Evolutionary conservation across 2,797 vertebrate species (phyloP).

Genomic region (Selene dorsalis): DNA sequence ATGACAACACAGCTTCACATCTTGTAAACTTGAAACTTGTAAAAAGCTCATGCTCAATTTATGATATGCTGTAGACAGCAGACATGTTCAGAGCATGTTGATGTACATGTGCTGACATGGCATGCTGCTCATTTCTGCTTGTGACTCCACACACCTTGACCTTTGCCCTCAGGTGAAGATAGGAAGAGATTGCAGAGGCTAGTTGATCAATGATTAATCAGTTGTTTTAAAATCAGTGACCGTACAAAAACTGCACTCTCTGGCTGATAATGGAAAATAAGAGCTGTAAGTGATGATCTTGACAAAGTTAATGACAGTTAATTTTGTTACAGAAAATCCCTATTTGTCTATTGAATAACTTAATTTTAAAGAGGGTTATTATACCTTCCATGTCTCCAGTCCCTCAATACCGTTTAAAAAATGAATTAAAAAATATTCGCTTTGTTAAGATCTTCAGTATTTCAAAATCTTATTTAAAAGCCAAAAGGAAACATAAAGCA

Average conservation of each 20-base stretch:
- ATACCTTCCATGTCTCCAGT: not conserved
- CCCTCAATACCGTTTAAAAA: no score
- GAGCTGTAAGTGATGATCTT: not conserved
- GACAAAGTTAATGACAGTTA: not conserved
- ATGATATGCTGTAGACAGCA: not conserved
- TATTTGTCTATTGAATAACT: not conserved
- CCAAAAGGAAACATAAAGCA: no score
- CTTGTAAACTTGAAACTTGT: no score
- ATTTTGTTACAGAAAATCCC: not conserved
- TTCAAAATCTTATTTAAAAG: no score
- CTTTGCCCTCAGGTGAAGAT: conserved; percentile 78
- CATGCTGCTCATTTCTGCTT: conserved; percentile 25
- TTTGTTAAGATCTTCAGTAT: no score
- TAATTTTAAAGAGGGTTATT: not conserved
- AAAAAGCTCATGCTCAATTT: not conserved
- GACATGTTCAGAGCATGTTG: conserved; percentile 16
- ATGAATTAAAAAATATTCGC: no score
- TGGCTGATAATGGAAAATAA: conserved; percentile 13
- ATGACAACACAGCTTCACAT: not conserved
- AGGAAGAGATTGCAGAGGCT: conserved; percentile 60
- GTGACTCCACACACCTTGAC: conserved; percentile 68
- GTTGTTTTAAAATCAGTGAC: conserved; percentile 54
- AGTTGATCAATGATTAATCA: conserved; percentile 83
- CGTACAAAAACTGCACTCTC: conserved; percentile 16
- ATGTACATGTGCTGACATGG: conserved; percentile 25